Percentiles rank a stretch among this genome's conserved stretches.
Conservation (phyloP, 2,113 vertebrate genomes). For the Hypanus sabinus region DNA sequence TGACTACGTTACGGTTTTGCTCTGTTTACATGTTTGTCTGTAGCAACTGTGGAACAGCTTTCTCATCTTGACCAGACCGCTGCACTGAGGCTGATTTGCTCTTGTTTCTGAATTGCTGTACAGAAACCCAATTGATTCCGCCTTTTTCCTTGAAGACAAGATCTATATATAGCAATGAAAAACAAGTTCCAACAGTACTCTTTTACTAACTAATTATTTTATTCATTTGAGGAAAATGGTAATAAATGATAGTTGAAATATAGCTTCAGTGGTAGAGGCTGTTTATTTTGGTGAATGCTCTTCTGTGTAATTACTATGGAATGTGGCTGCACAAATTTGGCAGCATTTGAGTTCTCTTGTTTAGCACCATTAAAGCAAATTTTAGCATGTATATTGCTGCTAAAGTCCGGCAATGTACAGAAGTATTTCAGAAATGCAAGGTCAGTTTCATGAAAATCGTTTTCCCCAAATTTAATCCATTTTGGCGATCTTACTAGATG, state of each 20-base stretch:
- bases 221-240: neutral
- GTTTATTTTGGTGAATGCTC: neutral
- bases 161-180: neutral
- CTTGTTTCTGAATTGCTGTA: neutral
- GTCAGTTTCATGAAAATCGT: neutral
- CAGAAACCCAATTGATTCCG: neutral
- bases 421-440: neutral
- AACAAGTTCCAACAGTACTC: neutral
- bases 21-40: neutral
- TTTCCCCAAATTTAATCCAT: neutral
- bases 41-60: neutral
- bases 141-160: neutral
- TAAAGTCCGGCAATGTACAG: conserved; percentile 7
- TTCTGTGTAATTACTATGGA: neutral
- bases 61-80: neutral
- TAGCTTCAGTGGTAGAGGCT: too few species aligned
- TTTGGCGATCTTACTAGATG: neutral
- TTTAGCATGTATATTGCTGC: neutral
- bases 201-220: neutral
- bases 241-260: neutral
- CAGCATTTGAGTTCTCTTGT: neutral
- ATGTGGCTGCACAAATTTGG: conserved; percentile 5
- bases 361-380: neutral
- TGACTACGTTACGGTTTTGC: neutral
- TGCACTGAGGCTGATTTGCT: neutral